Evolutionary conservation across 2,888 invertebrate species (phyloP), one percentile per base, ranked within the genome.

Genomic region (Cordilura impudica): DNA sequence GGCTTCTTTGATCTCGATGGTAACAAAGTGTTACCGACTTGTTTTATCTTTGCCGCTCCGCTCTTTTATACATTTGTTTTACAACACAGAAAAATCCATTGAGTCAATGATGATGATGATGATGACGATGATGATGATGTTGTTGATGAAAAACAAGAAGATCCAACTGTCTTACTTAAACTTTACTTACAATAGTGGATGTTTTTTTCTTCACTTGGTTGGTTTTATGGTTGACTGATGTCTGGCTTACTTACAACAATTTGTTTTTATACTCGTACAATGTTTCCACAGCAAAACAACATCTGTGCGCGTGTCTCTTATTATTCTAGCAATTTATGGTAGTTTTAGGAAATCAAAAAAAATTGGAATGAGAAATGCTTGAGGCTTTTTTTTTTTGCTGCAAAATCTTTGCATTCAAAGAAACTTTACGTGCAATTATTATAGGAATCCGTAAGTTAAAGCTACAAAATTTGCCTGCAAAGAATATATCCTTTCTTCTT

Each of bases 1-100:
- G 90, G 91, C 90, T 86, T 90, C 91, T 92, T 92, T 93, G 92
- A 92, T 91, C 91, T 92, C 87, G 91, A 91, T 92, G 92, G 89
- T 91, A 86, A 88, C 88, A 87, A 88, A 89, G 88, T 84, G 86
- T 84, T 85, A 86, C 87, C 82, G 82, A 53, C 71, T 35, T 78
- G 31, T 75, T 78, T 81, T 75, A 82, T 78, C 77, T 79, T 72
- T 58, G 54, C 65, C 79, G 82, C 75, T 73, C 76, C 75, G 80
- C 83, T 71, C 35, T 76, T 49, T 16, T 51, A 51, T 43, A 84
- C 83, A 85, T 83, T 78, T 51, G 56, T 29, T 39, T 61, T 47
- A 7, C 45, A 19, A 29, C 31, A 18, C 16, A 49, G 53, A 14
- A 61, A 53, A 53, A 10, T 18, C 39, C 29, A 54, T 63, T 61